A percentile compares a stretch with the other conserved stretches of the same genome.
These are phyloP conservation scores for Amblyjoppa proteus DNA, from an alignment of 2,888 invertebrate genomes.

Conservation along the genomic window DNA sequence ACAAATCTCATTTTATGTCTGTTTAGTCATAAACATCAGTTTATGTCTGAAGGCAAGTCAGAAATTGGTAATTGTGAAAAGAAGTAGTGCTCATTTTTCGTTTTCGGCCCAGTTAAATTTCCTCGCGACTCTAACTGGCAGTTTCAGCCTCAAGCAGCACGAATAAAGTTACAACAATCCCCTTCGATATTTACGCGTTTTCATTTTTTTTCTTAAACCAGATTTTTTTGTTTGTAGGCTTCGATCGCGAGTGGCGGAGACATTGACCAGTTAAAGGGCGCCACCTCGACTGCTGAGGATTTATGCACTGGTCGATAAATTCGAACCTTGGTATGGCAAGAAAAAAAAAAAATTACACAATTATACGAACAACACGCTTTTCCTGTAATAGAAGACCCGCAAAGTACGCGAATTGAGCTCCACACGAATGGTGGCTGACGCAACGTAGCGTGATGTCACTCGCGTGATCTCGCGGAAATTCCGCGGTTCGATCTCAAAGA, in stretches of 20 bases:
- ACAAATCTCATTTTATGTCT: too few relatives aligned
- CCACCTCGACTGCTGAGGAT: slow-evolving; percentile 35
- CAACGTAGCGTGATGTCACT: slow-evolving; percentile 52
- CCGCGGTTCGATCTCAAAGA: slow-evolving; percentile 50
- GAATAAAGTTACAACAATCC: too few relatives aligned
- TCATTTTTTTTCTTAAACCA: too few relatives aligned
- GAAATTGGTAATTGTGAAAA: too few relatives aligned
- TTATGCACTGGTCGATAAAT: slow-evolving; percentile 31
- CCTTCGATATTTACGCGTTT: too few relatives aligned
- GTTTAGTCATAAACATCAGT: too few relatives aligned
- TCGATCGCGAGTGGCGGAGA: slow-evolving; percentile 4
- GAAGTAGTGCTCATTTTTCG: too few relatives aligned
- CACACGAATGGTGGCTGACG: slow-evolving; percentile 25
- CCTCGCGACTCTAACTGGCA: too few relatives aligned
- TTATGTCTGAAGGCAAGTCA: too few relatives aligned
- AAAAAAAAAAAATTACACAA: slow-evolving; percentile 31
- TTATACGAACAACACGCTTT: slow-evolving; percentile 23
- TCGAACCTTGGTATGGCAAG: slow-evolving; percentile 20
- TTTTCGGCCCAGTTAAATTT: too few relatives aligned
- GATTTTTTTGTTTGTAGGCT: slow-evolving; percentile 36
- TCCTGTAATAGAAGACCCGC: slow-evolving; percentile 1
- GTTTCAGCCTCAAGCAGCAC: too few relatives aligned
- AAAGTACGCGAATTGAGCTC: slow-evolving; percentile 5
- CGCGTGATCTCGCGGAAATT: slow-evolving; percentile 54
- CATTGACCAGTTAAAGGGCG: slow-evolving; percentile 15